Evolutionary conservation across 1,140 invertebrate species (phyloP), one percentile per base, ranked within the genome.

Genomic region (Bombyx mandarina): DNA sequence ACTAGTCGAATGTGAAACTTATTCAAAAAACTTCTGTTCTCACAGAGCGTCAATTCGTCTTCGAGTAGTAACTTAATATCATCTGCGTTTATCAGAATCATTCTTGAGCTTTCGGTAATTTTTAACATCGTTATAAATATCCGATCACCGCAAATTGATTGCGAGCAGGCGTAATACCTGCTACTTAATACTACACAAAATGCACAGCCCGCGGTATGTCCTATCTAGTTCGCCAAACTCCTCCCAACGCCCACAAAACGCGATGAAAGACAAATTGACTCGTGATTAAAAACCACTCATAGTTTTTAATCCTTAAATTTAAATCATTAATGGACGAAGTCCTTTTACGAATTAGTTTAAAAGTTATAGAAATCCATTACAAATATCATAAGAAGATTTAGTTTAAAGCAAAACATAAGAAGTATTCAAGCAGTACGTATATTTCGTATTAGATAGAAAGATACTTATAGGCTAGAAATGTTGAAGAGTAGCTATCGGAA

Each of bases 201-300:
- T 76, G 74, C 82, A 85, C 82, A 85, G 79, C 82, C 82, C 70
- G 72, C 68, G 77, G 75, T 65, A 73, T 75, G 62, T 67, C 46
- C 66, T 76, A 76, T 63, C 66, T 75, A 73, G 56, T 67, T 67
- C 63, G 62, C 71, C 67, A 56, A 67, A 67, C 66, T 72, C 66
- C 60, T 51, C 62, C 67, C 68, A 70, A 58, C 49, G 61, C 57
- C 71, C 74, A 72, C 68, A 62, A 8, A 51, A 70, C 67, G 57
- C 58, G 56, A 73, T 69, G 60, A 71, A 70, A 66, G 66, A 72
- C 64, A 71, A 75, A 78, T 78, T 74, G 75, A 78, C 75, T 66
- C 63, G 61, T 52, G 62, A 66, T 73, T 60, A 55, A 62, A 69
- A 62, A 56, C 63, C 66, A 72, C 63, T 53, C 55, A 61, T 54